Evolutionary conservation across 2,113 vertebrate species (phyloP).

Genomic region (Thamnaconus septentrionalis): DNA sequence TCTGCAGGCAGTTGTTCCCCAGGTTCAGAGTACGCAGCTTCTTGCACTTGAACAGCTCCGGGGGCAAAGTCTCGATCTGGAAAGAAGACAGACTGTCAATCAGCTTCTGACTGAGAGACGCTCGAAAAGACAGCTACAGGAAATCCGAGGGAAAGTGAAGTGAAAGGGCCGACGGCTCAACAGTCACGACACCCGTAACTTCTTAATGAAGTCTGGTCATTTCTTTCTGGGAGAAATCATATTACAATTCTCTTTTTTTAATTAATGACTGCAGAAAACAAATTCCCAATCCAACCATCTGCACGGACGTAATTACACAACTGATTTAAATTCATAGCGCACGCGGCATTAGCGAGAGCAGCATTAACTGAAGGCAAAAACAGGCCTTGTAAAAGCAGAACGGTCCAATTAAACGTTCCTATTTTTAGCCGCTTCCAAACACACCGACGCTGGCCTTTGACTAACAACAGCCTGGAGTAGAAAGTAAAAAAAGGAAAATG

Average conservation of each 20-base stretch:
- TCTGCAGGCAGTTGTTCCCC: constrained; percentile 92
- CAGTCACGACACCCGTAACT: too few relatives aligned
- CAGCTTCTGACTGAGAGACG: too few relatives aligned
- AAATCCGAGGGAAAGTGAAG: too few relatives aligned
- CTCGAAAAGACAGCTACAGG: too few relatives aligned
- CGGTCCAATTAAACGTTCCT: constrained; percentile 30
- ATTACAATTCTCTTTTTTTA: too few relatives aligned
- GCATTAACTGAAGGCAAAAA: background rate
- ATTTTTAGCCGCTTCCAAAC: constrained; percentile 35
- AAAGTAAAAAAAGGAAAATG: background rate
- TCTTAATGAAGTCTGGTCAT: too few relatives aligned
- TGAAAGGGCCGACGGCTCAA: too few relatives aligned
- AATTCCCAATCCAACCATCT: background rate
- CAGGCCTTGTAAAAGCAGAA: constrained; percentile 18
- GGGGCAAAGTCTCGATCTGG: constrained; percentile 91
- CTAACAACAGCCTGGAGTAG: background rate
- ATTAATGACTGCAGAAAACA: background rate
- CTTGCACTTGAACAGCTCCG: constrained; percentile 95
- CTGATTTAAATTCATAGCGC: constrained; percentile 19
- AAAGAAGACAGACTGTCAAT: background rate
- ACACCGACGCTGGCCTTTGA: constrained; percentile 18
- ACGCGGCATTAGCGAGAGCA: constrained; percentile 13
- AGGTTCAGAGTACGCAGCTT: constrained; percentile 92
- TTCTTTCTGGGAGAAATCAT: too few relatives aligned
- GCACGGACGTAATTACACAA: constrained; percentile 11